phyloP scores from a whole-genome alignment of 2,888 invertebrate species.

The Azorinus chamasolen region DNA sequence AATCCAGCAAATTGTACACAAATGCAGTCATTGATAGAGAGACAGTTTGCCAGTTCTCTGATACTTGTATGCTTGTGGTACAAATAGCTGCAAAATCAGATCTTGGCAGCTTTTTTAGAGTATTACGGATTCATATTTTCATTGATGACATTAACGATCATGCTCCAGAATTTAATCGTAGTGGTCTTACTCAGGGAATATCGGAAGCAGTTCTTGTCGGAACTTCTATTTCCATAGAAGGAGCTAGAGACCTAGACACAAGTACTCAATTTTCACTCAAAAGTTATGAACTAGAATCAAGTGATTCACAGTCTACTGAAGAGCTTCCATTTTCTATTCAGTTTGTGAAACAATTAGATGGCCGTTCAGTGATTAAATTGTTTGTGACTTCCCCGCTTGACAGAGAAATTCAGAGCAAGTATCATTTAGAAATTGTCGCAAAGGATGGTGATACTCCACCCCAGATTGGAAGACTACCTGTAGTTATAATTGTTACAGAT shows the following conservation, averaged over 20 bases:
- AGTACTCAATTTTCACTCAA: constrained; percentile 67
- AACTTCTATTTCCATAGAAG: constrained; percentile 64
- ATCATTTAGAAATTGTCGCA: constrained; percentile 71
- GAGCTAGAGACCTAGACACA: constrained; percentile 69
- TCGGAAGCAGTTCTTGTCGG: constrained; percentile 67
- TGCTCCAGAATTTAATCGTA: constrained; percentile 70
- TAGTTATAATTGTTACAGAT: constrained; percentile 67
- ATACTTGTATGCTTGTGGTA: constrained; percentile 53
- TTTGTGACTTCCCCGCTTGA: constrained; percentile 69
- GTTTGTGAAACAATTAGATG: constrained; percentile 69
- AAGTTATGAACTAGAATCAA: constrained; percentile 62
- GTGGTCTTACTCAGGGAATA: constrained; percentile 51
- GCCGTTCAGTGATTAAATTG: constrained; percentile 68
- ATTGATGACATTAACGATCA: constrained; percentile 79
- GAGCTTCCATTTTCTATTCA: constrained; percentile 68
- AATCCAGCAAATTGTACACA: constrained; percentile 62
- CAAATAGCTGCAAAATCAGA: constrained; percentile 68
- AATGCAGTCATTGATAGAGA: constrained; percentile 66
- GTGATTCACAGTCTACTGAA: constrained; percentile 4
- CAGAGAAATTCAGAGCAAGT: constrained; percentile 68
- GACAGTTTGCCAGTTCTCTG: constrained; percentile 64
- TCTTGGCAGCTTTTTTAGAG: constrained; percentile 70
- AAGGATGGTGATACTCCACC: constrained; percentile 71
- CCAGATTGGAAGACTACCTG: constrained; percentile 58
- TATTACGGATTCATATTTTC: constrained; percentile 71